A percentile compares a stretch with the other conserved stretches of the same genome.
Conservation (phyloP, 1,140 invertebrate species). For the Homarus americanus region DNA sequence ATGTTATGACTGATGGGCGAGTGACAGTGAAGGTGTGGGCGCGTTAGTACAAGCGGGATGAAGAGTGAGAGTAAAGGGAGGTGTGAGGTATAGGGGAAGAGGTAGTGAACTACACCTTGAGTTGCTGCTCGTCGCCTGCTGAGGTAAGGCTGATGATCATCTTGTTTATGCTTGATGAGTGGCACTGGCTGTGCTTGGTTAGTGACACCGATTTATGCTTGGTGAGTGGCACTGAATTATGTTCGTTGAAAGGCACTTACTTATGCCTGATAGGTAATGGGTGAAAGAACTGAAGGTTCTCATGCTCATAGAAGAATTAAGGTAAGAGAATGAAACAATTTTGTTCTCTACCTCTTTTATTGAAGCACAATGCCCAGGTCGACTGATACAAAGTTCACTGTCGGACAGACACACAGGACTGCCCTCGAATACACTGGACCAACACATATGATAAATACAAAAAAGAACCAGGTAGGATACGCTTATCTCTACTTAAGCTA, state of each 20-base stretch:
- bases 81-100: neutral
- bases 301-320: neutral
- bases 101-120: neutral
- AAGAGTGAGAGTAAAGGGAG: neutral
- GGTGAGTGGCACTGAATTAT: neutral
- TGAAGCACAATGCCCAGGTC: constrained; percentile 62
- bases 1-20: neutral
- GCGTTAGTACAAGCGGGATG: too few relatives aligned
- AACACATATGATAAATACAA: constrained; percentile 61
- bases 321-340: constrained; percentile 54
- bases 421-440: constrained; percentile 12
- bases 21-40: neutral
- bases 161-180: constrained; percentile 50
- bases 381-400: constrained; percentile 43
- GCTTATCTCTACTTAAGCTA: constrained; percentile 57
- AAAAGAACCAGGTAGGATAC: constrained; percentile 42
- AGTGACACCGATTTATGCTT: neutral
- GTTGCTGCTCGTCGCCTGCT: constrained; percentile 7
- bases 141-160: neutral
- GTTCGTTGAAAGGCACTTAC: neutral
- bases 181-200: neutral
- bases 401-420: constrained; percentile 26
- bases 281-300: constrained; percentile 21
- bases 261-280: neutral
- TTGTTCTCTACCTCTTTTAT: constrained; percentile 67